Base-by-base conservation (phyloP, 1,140 invertebrate genomes). In the Pseudomyrmex dendroicus region DNA sequence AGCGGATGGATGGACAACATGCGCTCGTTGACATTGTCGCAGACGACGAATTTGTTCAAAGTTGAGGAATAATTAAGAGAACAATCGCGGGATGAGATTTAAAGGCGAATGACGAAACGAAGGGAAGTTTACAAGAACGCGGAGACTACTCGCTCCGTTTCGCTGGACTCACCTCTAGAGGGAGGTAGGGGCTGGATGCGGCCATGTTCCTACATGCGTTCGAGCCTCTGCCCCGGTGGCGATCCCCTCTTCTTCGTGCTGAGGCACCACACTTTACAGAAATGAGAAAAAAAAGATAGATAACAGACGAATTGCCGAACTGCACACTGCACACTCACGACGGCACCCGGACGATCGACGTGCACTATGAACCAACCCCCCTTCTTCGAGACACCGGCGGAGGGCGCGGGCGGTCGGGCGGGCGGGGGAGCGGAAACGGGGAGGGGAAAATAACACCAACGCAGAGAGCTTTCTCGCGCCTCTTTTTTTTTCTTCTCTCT, bases 131-230 rank as follows among this genome's bases (percentile, higher is more conserved):
- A 8, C 12, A 80, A 35, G 35, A 62, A 25, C 22, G 52, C 35
- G 62, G 54, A 80, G 62, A 78, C 62, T 7, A 35, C 35, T 48
- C 68, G 82, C 73, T 83, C 63, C 72, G 76, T 89, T 88, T 87
- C 87, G 76, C 73, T 87, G 80, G 77, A 92, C 94, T 94, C 91
- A 94, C 94, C 94, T 94, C 93, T 94, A 94, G 91, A 92, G 93
- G 94, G 93, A 93, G 93, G 93, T 93, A 94, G 93, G 93, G 92
- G 92, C 93, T 93, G 92, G 92, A 92, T 92, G 93, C 93, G 92
- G 93, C 93, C 93, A 94, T 94, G 92, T 94, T 94, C 94, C 93
- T 94, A 94, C 93, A 94, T 94, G 93, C 93, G 93, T 93, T 93
- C 93, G 91, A 93, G 91, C 92, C 93, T 93, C 91, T 92, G 93